Conservation (phyloP, 2,888 invertebrate species). For the Eremobia ochroleuca region DNA sequence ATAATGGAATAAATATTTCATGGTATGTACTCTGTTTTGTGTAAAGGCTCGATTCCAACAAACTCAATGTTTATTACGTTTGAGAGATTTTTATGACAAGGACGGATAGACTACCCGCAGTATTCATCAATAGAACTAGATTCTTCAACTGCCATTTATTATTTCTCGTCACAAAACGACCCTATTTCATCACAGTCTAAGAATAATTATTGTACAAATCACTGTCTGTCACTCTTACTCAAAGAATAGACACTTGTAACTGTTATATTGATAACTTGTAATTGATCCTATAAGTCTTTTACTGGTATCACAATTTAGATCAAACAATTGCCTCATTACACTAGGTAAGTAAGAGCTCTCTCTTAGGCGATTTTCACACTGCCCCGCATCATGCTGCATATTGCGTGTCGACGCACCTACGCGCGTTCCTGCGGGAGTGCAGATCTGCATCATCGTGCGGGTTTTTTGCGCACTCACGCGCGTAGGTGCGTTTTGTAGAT, state of each 20-base stretch:
- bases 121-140: background rate
- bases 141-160: slow-evolving; percentile 4
- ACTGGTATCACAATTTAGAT: background rate
- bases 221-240: slow-evolving; percentile 18
- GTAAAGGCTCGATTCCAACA: background rate
- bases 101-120: background rate
- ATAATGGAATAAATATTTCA: background rate
- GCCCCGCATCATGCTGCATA: too few species aligned
- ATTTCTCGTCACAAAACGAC: background rate
- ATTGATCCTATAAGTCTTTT: too few species aligned
- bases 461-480: too few species aligned
- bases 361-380: too few species aligned
- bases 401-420: too few species aligned
- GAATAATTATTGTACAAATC: slow-evolving; percentile 20
- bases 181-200: slow-evolving; percentile 24
- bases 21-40: background rate
- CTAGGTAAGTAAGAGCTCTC: too few species aligned
- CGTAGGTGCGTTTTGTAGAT: too few species aligned
- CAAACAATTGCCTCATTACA: background rate
- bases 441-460: too few species aligned
- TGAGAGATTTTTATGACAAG: background rate
- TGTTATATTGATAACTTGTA: background rate
- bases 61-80: background rate
- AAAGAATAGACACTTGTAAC: background rate
- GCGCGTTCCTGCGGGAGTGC: too few species aligned